Percentiles rank a stretch among this genome's conserved stretches.
Conservation (phyloP, 2,113 vertebrate species). For the Sander lucioperca region DNA sequence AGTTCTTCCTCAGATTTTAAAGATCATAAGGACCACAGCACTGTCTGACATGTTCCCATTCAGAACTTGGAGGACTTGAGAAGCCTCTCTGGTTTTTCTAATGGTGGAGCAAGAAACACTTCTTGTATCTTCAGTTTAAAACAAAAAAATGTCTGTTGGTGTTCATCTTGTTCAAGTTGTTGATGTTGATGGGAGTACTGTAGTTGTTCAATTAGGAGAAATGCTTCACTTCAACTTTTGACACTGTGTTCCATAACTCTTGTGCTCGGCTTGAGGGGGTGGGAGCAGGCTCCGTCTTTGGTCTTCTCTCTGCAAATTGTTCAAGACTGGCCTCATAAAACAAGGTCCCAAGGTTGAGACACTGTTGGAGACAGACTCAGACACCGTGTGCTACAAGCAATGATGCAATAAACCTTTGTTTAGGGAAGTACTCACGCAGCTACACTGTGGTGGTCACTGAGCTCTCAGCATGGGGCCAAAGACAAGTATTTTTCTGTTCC, state of each 20-base stretch:
- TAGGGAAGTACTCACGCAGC: slow-evolving; percentile 33
- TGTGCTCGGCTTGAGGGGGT: neutral
- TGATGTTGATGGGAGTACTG: neutral
- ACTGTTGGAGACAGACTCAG: slow-evolving; percentile 54
- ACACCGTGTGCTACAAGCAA: slow-evolving; percentile 34
- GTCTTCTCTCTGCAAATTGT: slow-evolving; percentile 45
- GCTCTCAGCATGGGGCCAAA: slow-evolving; percentile 35
- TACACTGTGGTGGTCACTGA: slow-evolving; percentile 41
- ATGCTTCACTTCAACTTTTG: neutral
- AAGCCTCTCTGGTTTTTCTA: neutral
- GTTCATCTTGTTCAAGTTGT: neutral
- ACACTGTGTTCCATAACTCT: neutral
- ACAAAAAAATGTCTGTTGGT: neutral
- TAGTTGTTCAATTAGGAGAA: slow-evolving; percentile 1
- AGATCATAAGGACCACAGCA: neutral
- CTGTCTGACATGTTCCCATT: neutral
- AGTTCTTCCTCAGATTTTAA: neutral
- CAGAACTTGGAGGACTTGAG: neutral
- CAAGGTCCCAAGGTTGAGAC: slow-evolving; percentile 49
- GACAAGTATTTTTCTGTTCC: slow-evolving; percentile 3
- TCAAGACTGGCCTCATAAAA: slow-evolving; percentile 43
- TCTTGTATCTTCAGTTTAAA: neutral
- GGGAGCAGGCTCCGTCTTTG: neutral
- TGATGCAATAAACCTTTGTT: slow-evolving; percentile 65
- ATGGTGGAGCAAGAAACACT: neutral